phyloP scores from a whole-genome alignment of 2,797 vertebrate genomes.

The Vespertilio murinus region DNA sequence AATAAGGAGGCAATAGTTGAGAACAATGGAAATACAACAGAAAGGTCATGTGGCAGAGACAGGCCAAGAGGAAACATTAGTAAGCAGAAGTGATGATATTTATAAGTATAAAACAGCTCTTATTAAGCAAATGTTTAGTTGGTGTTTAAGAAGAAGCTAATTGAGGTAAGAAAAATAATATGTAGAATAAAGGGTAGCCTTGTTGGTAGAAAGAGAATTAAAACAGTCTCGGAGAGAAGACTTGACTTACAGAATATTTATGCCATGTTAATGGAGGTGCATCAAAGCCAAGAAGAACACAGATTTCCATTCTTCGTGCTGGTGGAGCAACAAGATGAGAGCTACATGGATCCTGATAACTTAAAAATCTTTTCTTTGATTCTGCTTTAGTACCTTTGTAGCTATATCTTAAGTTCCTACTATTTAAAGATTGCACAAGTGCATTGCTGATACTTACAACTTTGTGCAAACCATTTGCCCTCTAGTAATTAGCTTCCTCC shows the following conservation, averaged over 20 bases:
- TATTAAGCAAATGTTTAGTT: background rate
- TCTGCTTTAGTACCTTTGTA: background rate
- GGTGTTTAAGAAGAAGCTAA: background rate
- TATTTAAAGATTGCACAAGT: background rate
- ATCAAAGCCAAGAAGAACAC: background rate
- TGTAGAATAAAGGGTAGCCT: background rate
- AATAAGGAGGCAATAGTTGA: background rate
- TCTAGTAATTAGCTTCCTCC: background rate
- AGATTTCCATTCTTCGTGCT: background rate
- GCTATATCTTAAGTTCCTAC: background rate
- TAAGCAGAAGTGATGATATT: background rate
- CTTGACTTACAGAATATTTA: background rate
- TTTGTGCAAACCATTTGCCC: background rate
- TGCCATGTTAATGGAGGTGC: background rate
- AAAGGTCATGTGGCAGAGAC: background rate
- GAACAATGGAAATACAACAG: background rate
- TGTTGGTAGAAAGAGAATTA: background rate
- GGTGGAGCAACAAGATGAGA: background rate
- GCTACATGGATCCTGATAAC: background rate
- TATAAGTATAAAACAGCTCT: background rate
- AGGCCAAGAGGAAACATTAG: background rate
- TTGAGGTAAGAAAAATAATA: background rate
- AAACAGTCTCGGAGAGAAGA: background rate
- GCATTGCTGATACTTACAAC: background rate
- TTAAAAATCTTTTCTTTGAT: background rate